phyloP scores from a whole-genome alignment of 1,140 invertebrate genomes.

The Spodoptera litura region DNA sequence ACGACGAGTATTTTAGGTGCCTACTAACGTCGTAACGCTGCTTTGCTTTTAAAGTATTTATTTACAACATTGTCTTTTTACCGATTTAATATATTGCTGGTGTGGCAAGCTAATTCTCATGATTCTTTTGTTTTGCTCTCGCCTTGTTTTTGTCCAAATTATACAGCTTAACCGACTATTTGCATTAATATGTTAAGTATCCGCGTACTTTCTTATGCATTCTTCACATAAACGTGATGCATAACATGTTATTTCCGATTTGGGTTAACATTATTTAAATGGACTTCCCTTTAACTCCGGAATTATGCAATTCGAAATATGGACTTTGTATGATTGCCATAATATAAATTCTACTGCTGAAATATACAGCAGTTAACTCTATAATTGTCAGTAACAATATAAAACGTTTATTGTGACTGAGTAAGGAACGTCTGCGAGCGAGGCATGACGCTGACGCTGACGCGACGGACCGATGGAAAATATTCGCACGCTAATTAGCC shows the following conservation, averaged over 20 bases:
- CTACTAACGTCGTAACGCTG: constrained; percentile 71
- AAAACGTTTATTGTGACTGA: constrained; percentile 35
- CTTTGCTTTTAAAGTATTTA: constrained; percentile 66
- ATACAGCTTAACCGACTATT: constrained; percentile 26
- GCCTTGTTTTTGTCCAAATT: constrained; percentile 25
- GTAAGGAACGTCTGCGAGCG: constrained; percentile 15
- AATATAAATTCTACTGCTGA: constrained; percentile 8
- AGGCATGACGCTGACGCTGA: constrained; percentile 49
- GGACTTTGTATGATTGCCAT: constrained; percentile 22
- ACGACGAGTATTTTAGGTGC: constrained; percentile 80
- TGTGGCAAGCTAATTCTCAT: constrained; percentile 43
- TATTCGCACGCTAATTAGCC: constrained; percentile 56
- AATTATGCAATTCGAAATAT: constrained; percentile 35
- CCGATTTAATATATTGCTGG: constrained; percentile 48
- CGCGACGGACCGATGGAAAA: constrained; percentile 51
- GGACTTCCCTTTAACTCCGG: neutral
- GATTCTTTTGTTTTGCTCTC: constrained; percentile 37
- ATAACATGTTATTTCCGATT: constrained; percentile 21
- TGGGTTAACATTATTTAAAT: constrained; percentile 25
- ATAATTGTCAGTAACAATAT: constrained; percentile 42
- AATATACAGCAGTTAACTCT: constrained; percentile 30
- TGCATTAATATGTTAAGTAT: constrained; percentile 28
- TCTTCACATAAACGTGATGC: neutral
- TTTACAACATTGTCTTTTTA: constrained; percentile 53
- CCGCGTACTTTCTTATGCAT: constrained; percentile 24